phyloP scores from a whole-genome alignment of 2,113 vertebrate species.

The Sula dactylatra region DNA sequence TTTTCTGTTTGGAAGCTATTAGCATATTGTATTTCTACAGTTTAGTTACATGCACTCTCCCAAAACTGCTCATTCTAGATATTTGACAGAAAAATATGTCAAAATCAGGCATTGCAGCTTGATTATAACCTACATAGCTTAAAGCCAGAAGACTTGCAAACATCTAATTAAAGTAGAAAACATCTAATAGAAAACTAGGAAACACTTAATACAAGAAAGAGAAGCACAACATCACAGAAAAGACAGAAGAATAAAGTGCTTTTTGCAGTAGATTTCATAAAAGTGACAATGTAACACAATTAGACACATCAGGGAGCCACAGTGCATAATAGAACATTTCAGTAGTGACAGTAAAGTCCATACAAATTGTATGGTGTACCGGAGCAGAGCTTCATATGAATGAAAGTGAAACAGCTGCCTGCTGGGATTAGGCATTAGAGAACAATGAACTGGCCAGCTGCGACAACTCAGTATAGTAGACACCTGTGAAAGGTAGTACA shows the following conservation, averaged over 20 bases:
- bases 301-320: conserved; percentile 66
- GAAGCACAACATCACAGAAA: conserved; percentile 33
- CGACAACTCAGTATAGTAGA: background rate
- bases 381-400: conserved; percentile 6
- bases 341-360: conserved; percentile 42
- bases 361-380: conserved; percentile 1
- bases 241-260: conserved; percentile 56
- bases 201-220: conserved; percentile 58
- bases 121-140: conserved; percentile 25
- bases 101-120: background rate
- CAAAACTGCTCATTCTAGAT: conserved; percentile 22
- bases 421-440: conserved; percentile 16
- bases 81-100: background rate
- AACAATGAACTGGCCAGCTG: conserved; percentile 18
- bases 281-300: conserved; percentile 63
- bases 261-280: conserved; percentile 67
- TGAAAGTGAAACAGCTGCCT: conserved; percentile 27
- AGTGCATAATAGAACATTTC: conserved; percentile 34
- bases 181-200: conserved; percentile 56
- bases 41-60: background rate
- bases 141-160: conserved; percentile 49
- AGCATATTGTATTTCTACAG: background rate
- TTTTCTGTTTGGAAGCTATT: background rate
- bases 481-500: background rate
- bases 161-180: conserved; percentile 70